These are phyloP conservation scores for Microchirus variegatus DNA, from an alignment of 2,797 vertebrate species.

Conservation along the genomic window DNA sequence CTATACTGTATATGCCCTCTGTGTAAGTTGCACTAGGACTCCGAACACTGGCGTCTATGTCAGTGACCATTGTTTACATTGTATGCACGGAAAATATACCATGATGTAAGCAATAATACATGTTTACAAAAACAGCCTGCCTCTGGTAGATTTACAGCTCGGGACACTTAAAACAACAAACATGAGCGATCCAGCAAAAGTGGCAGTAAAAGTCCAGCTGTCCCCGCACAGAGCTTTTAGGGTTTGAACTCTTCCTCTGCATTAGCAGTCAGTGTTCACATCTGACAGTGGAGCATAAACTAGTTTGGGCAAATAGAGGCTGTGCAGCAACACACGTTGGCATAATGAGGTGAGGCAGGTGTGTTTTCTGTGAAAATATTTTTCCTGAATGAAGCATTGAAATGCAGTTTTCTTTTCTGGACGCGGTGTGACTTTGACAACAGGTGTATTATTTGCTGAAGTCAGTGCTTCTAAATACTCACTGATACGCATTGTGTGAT, in stretches of 20 bases:
- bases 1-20: background rate
- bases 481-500: slow-evolving; percentile 27
- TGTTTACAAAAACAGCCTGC: slow-evolving; percentile 21
- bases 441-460: slow-evolving; percentile 54
- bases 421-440: slow-evolving; percentile 24
- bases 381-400: slow-evolving; percentile 13
- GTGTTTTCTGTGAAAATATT: slow-evolving; percentile 12
- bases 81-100: slow-evolving; percentile 15
- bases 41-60: slow-evolving; percentile 8
- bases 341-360: slow-evolving; percentile 21
- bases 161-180: slow-evolving; percentile 1
- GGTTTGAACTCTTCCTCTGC: slow-evolving; percentile 4
- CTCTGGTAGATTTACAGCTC: slow-evolving; percentile 21
- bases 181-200: background rate
- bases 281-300: slow-evolving; percentile 3
- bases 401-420: slow-evolving; percentile 26
- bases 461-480: slow-evolving; percentile 45
- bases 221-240: background rate
- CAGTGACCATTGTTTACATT: slow-evolving; percentile 29
- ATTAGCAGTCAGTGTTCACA: background rate
- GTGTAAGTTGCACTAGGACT: slow-evolving; percentile 11
- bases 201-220: background rate
- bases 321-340: background rate
- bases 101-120: slow-evolving; percentile 35
- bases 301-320: slow-evolving; percentile 4